These are phyloP conservation scores for Glaucomys volans DNA, from an alignment of 2,113 vertebrate genomes.

Conservation along the genomic window DNA sequence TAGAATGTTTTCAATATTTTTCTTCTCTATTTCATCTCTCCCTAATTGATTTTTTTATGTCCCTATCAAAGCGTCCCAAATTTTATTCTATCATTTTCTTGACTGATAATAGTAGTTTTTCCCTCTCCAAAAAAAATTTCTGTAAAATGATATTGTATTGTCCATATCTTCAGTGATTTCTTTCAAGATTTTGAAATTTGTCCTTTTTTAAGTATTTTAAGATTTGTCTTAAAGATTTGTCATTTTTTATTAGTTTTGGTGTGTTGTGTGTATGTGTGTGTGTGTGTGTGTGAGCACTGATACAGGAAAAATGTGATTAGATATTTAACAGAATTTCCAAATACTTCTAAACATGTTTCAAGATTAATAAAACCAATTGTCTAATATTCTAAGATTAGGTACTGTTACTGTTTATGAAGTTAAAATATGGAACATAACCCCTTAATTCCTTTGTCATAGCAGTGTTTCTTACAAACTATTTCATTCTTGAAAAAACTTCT, in stretches of 20 bases:
- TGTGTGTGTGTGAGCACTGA: background rate
- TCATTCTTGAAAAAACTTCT: background rate
- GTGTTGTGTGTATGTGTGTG: background rate
- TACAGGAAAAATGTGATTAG: background rate
- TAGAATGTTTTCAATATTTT: background rate
- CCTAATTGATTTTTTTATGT: background rate
- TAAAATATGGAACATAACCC: background rate
- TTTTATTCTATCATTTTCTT: background rate
- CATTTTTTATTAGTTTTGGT: background rate
- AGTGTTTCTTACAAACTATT: conserved; percentile 10
- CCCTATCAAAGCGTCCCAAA: background rate
- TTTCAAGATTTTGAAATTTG: background rate
- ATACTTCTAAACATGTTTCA: background rate
- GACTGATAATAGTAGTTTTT: background rate
- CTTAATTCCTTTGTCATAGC: background rate
- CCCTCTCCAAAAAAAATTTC: background rate
- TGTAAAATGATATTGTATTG: background rate
- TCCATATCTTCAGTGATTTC: background rate
- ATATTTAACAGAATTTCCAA: background rate
- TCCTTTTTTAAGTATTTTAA: too few species aligned
- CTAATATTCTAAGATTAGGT: background rate
- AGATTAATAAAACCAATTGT: background rate
- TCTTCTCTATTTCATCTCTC: background rate
- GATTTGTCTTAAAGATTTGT: background rate
- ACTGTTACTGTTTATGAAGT: background rate